A percentile compares a stretch with the other conserved stretches of the same genome.
Evolutionary conservation across 2,888 invertebrate species (phyloP).

Genomic region (Folsomia candida): DNA sequence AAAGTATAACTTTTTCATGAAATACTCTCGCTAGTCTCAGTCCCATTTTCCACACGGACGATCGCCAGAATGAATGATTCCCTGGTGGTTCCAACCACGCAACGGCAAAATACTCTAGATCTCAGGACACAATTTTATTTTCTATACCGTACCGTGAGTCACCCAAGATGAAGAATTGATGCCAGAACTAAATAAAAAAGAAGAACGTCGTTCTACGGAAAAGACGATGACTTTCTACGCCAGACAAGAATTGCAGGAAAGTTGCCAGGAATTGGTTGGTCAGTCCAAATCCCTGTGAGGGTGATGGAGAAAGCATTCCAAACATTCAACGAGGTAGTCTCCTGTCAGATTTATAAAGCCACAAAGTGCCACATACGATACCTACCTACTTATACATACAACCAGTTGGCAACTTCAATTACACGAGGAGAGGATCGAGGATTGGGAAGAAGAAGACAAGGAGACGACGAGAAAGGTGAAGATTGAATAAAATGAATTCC

Average conservation of each 20-base stretch:
- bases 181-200: neutral
- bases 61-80: constrained; percentile 1
- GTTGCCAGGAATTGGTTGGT: neutral
- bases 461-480: neutral
- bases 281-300: no score
- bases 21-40: constrained; percentile 2
- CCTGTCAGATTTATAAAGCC: neutral
- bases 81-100: constrained; percentile 9
- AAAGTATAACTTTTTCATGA: no score
- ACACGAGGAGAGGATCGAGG: neutral
- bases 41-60: constrained; percentile 12
- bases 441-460: no score
- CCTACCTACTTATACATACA: no score
- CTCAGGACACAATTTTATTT: neutral
- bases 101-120: no score
- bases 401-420: neutral
- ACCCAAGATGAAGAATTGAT: neutral
- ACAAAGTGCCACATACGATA: no score
- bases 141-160: neutral
- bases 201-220: neutral
- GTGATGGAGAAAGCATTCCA: no score
- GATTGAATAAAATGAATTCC: neutral
- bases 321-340: no score
- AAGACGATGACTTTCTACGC: neutral
- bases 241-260: neutral